Percentiles rank a stretch among this genome's conserved stretches.
phyloP scores from a whole-genome alignment of 2,888 invertebrate species.

The Torymus texanus region DNA sequence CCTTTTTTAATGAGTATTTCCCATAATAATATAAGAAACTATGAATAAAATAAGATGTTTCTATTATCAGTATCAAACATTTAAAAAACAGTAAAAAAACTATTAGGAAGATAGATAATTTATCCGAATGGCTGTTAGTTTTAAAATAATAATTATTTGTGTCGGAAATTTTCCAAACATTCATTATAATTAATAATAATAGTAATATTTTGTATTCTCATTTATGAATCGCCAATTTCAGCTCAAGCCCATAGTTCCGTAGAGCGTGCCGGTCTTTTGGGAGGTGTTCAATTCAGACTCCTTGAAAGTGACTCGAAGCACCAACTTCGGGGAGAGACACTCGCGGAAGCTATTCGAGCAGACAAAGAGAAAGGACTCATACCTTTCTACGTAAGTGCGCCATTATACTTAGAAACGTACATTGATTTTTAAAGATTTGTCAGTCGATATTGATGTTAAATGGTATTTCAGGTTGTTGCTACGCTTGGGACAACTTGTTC shows the following conservation, averaged over 20 bases:
- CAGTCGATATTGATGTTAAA: slow-evolving; percentile 4
- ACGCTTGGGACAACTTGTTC: slow-evolving; percentile 98
- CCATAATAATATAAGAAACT: no score
- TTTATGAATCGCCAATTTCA: slow-evolving; percentile 67
- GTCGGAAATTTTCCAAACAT: no score
- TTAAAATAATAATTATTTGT: no score
- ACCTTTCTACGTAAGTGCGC: slow-evolving; percentile 91
- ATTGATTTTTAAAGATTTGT: background rate
- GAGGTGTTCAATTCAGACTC: slow-evolving; percentile 87
- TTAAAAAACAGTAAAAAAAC: no score
- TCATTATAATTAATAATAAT: no score
- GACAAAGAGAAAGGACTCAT: slow-evolving; percentile 93
- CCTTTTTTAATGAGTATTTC: no score
- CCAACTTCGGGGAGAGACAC: slow-evolving; percentile 84
- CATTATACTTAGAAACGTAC: background rate
- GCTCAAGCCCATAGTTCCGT: slow-evolving; percentile 96
- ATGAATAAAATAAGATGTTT: no score
- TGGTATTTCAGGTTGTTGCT: slow-evolving; percentile 81
- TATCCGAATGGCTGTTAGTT: no score
- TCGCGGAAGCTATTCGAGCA: slow-evolving; percentile 87
- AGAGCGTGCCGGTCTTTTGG: slow-evolving; percentile 92
- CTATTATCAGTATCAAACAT: no score
- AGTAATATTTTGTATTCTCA: no score
- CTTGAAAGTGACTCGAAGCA: slow-evolving; percentile 85
- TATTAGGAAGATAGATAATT: no score